Percentiles rank a stretch among this genome's conserved stretches.
Evolutionary conservation across 2,888 invertebrate genomes (phyloP).

Genomic region (Diarsia brunnea): DNA sequence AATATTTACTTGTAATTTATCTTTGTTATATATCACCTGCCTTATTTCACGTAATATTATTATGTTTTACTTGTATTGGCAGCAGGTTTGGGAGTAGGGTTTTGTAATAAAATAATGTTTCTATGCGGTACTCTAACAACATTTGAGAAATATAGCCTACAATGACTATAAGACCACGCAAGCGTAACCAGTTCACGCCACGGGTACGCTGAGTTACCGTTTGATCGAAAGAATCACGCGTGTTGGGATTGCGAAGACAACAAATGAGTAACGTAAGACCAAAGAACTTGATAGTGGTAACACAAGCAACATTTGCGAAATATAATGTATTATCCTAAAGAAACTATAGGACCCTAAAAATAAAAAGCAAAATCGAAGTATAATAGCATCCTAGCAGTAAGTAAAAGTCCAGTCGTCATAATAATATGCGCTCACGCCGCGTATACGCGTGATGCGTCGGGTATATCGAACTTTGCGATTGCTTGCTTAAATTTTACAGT

Average conservation of each 20-base stretch:
- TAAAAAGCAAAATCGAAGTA: background rate
- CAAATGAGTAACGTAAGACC: background rate
- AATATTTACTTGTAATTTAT: constrained; percentile 64
- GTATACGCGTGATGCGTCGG: background rate
- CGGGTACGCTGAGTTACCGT: background rate
- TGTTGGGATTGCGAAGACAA: background rate
- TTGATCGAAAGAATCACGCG: background rate
- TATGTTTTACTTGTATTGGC: background rate
- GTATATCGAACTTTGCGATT: too few relatives aligned
- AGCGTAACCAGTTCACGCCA: background rate
- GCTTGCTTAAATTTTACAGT: background rate
- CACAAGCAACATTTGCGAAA: background rate
- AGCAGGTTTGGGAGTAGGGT: background rate
- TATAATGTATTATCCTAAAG: background rate
- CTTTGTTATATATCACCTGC: constrained; percentile 43
- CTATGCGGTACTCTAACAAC: background rate
- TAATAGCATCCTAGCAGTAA: background rate
- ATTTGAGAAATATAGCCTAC: background rate
- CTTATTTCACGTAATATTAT: constrained; percentile 14
- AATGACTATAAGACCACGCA: background rate
- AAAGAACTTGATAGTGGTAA: background rate
- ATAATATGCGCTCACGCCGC: background rate
- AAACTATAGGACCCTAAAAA: background rate
- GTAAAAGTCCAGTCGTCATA: background rate
- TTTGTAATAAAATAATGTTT: background rate